These are phyloP conservation scores for Drosophila nr. medialis DNA, from an alignment of 2,888 invertebrate genomes.

Conservation along the genomic window DNA sequence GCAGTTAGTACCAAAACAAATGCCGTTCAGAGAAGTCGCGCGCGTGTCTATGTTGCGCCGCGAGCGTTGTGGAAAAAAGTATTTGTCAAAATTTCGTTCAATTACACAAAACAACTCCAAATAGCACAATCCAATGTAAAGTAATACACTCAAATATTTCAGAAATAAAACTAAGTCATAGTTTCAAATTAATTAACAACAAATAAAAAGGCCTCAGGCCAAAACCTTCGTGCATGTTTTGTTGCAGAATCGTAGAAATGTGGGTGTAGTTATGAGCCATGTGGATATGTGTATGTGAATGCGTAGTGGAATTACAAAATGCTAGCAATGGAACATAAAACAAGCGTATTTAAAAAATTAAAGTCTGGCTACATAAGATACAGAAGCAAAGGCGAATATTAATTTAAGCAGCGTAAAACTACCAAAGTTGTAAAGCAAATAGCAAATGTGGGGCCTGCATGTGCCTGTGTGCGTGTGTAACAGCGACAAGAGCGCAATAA, in stretches of 20 bases:
- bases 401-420: conserved; percentile 52
- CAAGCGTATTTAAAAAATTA: conserved; percentile 43
- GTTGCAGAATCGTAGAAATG: conserved; percentile 37
- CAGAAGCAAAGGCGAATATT: conserved; percentile 43
- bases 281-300: conserved; percentile 27
- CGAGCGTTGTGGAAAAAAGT: conserved; percentile 55
- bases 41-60: conserved; percentile 59
- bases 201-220: neutral
- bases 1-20: conserved; percentile 66
- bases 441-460: conserved; percentile 42
- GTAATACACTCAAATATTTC: conserved; percentile 23
- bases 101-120: conserved; percentile 31
- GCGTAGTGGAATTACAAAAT: conserved; percentile 43
- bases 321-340: conserved; percentile 38
- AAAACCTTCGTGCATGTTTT: conserved; percentile 29
- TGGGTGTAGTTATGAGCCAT: conserved; percentile 31
- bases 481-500: conserved; percentile 67
- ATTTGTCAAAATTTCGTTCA: conserved; percentile 40
- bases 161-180: neutral
- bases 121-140: conserved; percentile 35
- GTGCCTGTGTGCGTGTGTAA: conserved; percentile 30
- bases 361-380: conserved; percentile 33
- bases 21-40: conserved; percentile 54
- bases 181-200: conserved; percentile 17
- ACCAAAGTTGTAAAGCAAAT: conserved; percentile 44